Evolutionary conservation across 2,113 vertebrate species (phyloP), one percentile per base, ranked within the genome.

Genomic region (Cynoglossus semilaevis): DNA sequence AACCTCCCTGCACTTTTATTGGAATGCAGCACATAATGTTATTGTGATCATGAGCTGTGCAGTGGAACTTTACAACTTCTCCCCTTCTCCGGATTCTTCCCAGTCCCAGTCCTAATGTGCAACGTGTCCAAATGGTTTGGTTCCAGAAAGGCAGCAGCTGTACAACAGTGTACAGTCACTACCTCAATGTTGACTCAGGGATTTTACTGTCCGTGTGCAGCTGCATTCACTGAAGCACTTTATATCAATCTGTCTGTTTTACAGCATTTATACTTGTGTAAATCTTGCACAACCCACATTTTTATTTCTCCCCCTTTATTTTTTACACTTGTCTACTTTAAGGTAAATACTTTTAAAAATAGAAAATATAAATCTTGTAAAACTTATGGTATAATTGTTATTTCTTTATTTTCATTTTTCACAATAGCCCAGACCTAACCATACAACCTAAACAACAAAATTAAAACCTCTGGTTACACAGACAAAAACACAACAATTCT

Each of bases 81-180:
- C 77, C 66, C 61, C 69, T 74, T 76, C 63, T 79, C 65, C 74
- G 62, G 74, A 62, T 53, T 42, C 77, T 74, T 41, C 80, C 58
- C 74, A 70, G 79, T 70, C 53, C 58, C 71, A 35, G 54, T 70
- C 57, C 51, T 67, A 48, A 69, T 70, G 76, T 88, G 88, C 84
- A 81, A 87, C 80, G 79, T 89, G 88, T 88, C 83, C 84, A 85
- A 74, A 68, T 63, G 47, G 61, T 87, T 82, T 72, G 72, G 76
- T 81, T 80, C 80, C 76, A 83, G 73, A 11, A 0, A 72, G 60
- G 61, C 42, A 70, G 70, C 48, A 79, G 77, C 63, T 54, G 15
- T 43, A 42, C 35, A 38, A 43, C 15, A 65, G 64, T 5, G 15
- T 53, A 63, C 47, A 80, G 62, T 54, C 42, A 62, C 72, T 8